Base-by-base conservation (phyloP, 2,797 vertebrate genomes). In the Sylvilagus floridanus region DNA sequence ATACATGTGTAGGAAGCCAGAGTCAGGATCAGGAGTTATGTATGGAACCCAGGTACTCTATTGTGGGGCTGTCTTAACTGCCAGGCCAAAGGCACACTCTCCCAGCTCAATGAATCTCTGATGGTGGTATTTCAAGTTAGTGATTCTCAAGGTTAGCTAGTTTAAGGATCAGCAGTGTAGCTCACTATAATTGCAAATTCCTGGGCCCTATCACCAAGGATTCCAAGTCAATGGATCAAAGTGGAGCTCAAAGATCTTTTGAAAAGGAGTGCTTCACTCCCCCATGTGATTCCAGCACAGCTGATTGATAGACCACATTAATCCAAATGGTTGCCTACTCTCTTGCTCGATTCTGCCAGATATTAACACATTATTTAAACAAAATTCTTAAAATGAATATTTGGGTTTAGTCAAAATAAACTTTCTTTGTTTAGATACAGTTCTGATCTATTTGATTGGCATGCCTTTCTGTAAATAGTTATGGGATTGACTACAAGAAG, bases 301-400 rank as follows among this genome's bases (percentile, higher is more conserved):
- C 32, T 82, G 37, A 77, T 42, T 62, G n/a, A 91, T 4, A 63
- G 26, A 79, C 11, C 26, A 82, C 24, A 84, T 76, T 68, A 26
- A 17, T 69, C 22, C 90, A 81, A 22, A 37, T 62, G 13, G 54
- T 72, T 90, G 87, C 66, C 54, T 35, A 30, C 26, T n/a, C 14
- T 62, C 79, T 81, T 50, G 17, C 68, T 72, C 28, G 24, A 84
- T 47, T 92, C 77, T 65, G 30, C 7, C 84, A 95, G 92, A 57
- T 73, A 73, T n/a, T 84, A 85, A 71, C 24, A 30, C 28, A 86
- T 88, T 85, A 37, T 77, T 89, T 54, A 65, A 76, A 91, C 72
- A 95, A 54, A 90, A 94, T 94, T 68, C 73, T 93, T 95, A 81
- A 79, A 69, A 71, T 37, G 26, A 68, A 79, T 52, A 69, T 92